phyloP scores from a whole-genome alignment of 2,888 invertebrate species.

The Galeruca laticollis region DNA sequence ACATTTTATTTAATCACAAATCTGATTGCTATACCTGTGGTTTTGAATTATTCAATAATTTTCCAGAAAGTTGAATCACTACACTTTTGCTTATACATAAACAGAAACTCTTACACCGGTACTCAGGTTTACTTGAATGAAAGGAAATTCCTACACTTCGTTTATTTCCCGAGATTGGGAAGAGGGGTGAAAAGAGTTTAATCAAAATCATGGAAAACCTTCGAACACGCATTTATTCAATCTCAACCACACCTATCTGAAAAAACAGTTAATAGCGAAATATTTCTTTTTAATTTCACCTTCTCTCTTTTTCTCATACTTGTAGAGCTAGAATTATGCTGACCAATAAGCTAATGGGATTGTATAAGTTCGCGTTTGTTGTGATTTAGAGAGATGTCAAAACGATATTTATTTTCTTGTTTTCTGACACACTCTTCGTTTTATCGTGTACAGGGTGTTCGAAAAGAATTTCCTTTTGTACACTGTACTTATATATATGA shows the following conservation, averaged over 20 bases:
- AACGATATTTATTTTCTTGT: background rate
- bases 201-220: constrained; percentile 63
- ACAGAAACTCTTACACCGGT: background rate
- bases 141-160: constrained; percentile 41
- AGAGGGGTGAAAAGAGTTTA: constrained; percentile 61
- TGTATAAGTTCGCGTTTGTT: constrained; percentile 7
- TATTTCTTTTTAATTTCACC: constrained; percentile 38
- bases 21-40: background rate
- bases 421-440: background rate
- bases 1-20: too few species aligned
- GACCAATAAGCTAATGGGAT: constrained; percentile 17
- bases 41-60: background rate
- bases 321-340: constrained; percentile 15
- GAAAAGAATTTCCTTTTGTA: background rate
- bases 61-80: background rate
- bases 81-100: background rate
- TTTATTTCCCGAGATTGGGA: constrained; percentile 38
- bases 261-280: constrained; percentile 48
- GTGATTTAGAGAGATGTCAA: background rate
- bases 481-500: too few species aligned
- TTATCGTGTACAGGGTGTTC: background rate
- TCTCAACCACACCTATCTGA: constrained; percentile 59
- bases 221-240: constrained; percentile 65
- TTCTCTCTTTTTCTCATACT: constrained; percentile 20
- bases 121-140: constrained; percentile 27